Evolutionary conservation across 1,140 invertebrate genomes (phyloP).

Genomic region (Stenopsyche tienmushanensis): DNA sequence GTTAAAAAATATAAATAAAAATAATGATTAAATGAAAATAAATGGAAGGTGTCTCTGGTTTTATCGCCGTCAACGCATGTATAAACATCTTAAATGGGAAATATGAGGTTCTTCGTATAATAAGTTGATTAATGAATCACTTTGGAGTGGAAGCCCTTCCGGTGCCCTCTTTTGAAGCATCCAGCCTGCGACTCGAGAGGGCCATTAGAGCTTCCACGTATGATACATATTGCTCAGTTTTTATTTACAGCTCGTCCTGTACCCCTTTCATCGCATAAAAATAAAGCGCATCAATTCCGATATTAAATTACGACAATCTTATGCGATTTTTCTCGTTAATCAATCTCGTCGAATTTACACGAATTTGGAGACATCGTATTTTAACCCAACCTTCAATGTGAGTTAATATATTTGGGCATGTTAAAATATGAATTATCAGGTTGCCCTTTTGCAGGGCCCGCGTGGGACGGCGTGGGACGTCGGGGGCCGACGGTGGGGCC

Average conservation of each 20-base stretch:
- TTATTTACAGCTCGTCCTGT: too few relatives aligned
- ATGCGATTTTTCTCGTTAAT: too few relatives aligned
- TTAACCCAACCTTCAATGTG: neutral
- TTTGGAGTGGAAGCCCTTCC: constrained; percentile 24
- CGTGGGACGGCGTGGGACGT: neutral
- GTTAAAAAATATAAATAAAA: neutral
- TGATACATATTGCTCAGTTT: too few relatives aligned
- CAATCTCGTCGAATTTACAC: neutral
- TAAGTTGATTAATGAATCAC: constrained; percentile 42
- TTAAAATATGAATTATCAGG: neutral
- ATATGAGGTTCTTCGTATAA: constrained; percentile 34
- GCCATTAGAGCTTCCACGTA: neutral
- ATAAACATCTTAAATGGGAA: constrained; percentile 41
- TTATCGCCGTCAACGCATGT: constrained; percentile 35
- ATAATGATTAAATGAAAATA: neutral
- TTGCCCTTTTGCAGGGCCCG: constrained; percentile 16
- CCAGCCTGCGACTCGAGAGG: neutral
- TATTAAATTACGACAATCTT: too few relatives aligned
- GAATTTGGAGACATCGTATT: neutral
- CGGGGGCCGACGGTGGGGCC: neutral
- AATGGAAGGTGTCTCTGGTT: constrained; percentile 34
- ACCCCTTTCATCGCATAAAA: too few relatives aligned
- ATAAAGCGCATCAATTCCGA: too few relatives aligned
- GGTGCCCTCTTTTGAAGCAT: neutral
- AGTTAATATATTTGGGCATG: neutral